Conservation (phyloP, 2,888 invertebrate genomes). For the Zaprionus bogoriensis region DNA sequence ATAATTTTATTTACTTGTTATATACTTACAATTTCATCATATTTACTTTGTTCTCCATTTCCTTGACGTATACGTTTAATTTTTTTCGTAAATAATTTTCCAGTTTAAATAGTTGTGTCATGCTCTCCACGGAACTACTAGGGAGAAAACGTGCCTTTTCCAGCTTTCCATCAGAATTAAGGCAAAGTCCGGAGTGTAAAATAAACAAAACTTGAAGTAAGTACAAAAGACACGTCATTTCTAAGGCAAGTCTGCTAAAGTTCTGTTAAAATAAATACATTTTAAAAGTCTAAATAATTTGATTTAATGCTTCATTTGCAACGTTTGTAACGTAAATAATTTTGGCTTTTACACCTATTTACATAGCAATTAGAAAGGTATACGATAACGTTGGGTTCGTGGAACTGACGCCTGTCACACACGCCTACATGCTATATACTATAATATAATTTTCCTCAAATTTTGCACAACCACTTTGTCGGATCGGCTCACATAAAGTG, state of each 20-base stretch:
- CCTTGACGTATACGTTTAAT: conserved; percentile 6
- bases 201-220: neutral
- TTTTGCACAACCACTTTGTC: no score
- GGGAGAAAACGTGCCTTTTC: neutral
- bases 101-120: conserved; percentile 24
- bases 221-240: conserved; percentile 25
- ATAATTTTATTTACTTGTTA: no score
- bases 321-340: neutral
- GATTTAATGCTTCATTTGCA: neutral
- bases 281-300: neutral
- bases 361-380: no score
- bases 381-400: no score
- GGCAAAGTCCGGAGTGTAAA: neutral
- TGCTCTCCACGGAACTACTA: conserved; percentile 27
- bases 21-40: conserved; percentile 31
- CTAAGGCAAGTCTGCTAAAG: neutral
- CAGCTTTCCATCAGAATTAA: neutral
- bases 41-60: conserved; percentile 37
- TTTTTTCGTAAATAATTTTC: conserved; percentile 23
- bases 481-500: no score
- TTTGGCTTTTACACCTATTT: no score
- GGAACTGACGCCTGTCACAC: no score
- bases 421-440: no score
- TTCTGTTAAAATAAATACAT: neutral
- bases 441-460: no score